Base-by-base conservation (phyloP, 2,113 vertebrate species). In the Oriolus oriolus region DNA sequence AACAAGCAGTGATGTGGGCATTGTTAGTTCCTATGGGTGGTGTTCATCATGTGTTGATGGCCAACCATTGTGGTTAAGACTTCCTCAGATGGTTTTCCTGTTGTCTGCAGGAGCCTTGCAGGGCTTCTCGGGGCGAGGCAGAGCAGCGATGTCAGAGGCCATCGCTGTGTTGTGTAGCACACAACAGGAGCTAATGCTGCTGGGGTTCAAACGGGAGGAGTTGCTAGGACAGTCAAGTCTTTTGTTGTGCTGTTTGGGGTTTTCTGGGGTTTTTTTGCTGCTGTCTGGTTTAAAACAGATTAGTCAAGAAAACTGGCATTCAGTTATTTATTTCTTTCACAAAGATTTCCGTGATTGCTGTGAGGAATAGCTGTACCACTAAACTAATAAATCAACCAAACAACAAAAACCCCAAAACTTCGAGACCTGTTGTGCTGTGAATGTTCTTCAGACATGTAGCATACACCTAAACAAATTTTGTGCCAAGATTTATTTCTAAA, bases 91-190 rank as follows among this genome's bases (percentile, higher is more conserved):
- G 3, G 2, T 35, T 89, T 81, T 87, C 35, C 37, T 79, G 50
- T 50, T 16, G 21, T 42, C 56, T 60, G 35, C 49, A 57, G 44
- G 82, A 85, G 44, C 42, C 22, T 79, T 68, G 24, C 37, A 41
- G 65, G 53, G 52, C 56, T 66, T 41, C 37, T 4, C 35, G 35
- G 49, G 31, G 49, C 47, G 45, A 7, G 2, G 3, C 49, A 27
- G 57, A 64, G 74, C 75, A 23, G 63, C 35, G 6, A 15, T 19
- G 22, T n/a, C 42, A 33, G 56, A 45, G 73, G 15, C 45, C n/a
- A 49, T 35, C 3, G 0, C 23, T 2, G 0, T 16, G 42, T 52
- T 35, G 8, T 30, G 23, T 56, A 37, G n/a, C 22, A 18, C 2
- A 2, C 20, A 26, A 4, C 30, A 24, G 45, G 68, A 84, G 7